A percentile compares a stretch with the other conserved stretches of the same genome.
phyloP scores from a whole-genome alignment of 2,113 vertebrate genomes.

The Lepisosteus osseus region DNA sequence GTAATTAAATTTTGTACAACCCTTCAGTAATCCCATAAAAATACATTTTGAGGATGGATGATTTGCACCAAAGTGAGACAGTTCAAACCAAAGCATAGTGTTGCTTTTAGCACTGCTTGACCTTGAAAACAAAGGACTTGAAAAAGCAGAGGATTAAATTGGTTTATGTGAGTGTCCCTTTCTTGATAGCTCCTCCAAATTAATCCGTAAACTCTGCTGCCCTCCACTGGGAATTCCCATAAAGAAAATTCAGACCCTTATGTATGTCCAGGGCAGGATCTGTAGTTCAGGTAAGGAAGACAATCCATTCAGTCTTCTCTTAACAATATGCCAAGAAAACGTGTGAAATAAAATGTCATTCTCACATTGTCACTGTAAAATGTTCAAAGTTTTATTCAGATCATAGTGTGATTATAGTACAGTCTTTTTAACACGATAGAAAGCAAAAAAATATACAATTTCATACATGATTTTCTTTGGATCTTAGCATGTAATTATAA shows the following conservation, averaged over 20 bases:
- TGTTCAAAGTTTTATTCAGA: conserved; percentile 38
- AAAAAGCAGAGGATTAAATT: no score
- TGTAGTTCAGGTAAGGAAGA: not conserved
- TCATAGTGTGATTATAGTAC: conserved; percentile 53
- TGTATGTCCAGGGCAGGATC: not conserved
- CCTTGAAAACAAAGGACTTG: no score
- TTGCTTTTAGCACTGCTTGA: no score
- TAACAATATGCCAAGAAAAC: not conserved
- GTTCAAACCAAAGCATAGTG: no score
- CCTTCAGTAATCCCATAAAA: no score
- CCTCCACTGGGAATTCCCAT: not conserved
- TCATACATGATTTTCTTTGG: conserved; percentile 75
- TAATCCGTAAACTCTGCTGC: not conserved
- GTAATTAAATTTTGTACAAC: no score
- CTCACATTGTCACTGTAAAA: conserved; percentile 27
- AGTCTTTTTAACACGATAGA: conserved; percentile 52
- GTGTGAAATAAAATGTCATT: not conserved
- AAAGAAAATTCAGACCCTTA: not conserved
- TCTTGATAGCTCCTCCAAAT: no score
- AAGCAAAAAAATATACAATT: conserved; percentile 53
- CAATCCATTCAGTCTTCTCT: not conserved
- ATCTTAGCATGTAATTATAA: conserved; percentile 71
- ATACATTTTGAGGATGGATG: no score
- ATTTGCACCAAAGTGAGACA: no score
- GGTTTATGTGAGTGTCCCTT: not conserved